These are phyloP conservation scores for Schlechtendalia chinensis DNA, from an alignment of 1,140 invertebrate genomes.

Conservation along the genomic window DNA sequence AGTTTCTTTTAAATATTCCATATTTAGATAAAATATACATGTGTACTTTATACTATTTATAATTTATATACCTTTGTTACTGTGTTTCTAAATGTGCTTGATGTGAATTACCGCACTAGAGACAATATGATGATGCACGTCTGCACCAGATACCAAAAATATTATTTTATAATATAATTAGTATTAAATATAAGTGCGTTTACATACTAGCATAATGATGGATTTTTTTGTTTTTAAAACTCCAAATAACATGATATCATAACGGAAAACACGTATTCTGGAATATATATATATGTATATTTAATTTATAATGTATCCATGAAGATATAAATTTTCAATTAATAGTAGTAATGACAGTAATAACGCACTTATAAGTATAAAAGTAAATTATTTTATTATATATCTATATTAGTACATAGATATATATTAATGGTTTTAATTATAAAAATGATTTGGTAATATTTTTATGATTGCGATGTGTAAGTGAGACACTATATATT, in stretches of 20 bases:
- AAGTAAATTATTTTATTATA: too few species aligned
- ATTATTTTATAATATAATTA: neutral
- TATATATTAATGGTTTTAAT: too few species aligned
- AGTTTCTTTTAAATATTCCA: neutral
- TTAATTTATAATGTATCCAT: too few species aligned
- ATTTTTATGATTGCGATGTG: too few species aligned
- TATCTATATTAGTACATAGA: too few species aligned
- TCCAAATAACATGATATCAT: neutral
- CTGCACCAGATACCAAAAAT: neutral
- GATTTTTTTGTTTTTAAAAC: conserved; percentile 8
- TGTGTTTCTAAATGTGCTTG: neutral
- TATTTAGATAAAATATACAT: neutral
- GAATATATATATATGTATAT: too few species aligned
- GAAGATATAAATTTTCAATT: too few species aligned
- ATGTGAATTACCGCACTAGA: neutral
- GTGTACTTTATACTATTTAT: neutral
- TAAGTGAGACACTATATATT: too few species aligned
- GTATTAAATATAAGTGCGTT: neutral
- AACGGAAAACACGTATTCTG: too few species aligned
- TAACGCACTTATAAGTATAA: too few species aligned
- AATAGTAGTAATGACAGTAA: too few species aligned
- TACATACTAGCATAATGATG: neutral
- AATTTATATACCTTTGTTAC: neutral
- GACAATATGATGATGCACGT: neutral
- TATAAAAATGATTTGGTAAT: too few species aligned